Conservation (phyloP, 2,113 vertebrate species). For the Peromyscus leucopus region DNA sequence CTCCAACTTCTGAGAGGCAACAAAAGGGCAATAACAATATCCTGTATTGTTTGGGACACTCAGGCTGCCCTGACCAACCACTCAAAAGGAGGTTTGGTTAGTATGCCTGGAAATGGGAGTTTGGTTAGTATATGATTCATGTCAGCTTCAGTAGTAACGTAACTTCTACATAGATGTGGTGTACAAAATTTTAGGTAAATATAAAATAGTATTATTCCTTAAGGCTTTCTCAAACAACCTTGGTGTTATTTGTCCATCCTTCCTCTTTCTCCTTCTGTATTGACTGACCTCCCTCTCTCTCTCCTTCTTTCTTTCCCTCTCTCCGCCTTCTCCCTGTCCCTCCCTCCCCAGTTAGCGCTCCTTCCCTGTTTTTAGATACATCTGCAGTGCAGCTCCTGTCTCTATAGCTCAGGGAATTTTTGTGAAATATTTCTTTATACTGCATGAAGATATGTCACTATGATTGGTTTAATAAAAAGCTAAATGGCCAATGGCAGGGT, state of each 20-base stretch:
- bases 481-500: no score
- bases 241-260: background rate
- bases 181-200: background rate
- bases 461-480: no score
- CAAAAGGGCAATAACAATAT: background rate
- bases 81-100: background rate
- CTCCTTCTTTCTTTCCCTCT: no score
- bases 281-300: no score
- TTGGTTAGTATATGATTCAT: background rate
- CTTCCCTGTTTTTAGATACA: background rate
- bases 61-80: background rate
- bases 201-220: background rate
- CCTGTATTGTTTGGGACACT: background rate
- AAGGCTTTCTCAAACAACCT: background rate
- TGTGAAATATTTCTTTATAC: background rate
- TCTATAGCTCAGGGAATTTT: background rate
- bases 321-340: no score
- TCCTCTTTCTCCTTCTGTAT: no score
- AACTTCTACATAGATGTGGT: background rate
- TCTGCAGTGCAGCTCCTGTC: background rate
- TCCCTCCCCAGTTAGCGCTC: background rate
- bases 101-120: background rate
- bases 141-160: background rate
- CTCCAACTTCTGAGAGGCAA: background rate
- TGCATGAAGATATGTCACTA: no score